Percentiles rank a stretch among this genome's conserved stretches.
phyloP scores from a whole-genome alignment of 2,113 vertebrate genomes.

The Reinhardtius hippoglossoides region DNA sequence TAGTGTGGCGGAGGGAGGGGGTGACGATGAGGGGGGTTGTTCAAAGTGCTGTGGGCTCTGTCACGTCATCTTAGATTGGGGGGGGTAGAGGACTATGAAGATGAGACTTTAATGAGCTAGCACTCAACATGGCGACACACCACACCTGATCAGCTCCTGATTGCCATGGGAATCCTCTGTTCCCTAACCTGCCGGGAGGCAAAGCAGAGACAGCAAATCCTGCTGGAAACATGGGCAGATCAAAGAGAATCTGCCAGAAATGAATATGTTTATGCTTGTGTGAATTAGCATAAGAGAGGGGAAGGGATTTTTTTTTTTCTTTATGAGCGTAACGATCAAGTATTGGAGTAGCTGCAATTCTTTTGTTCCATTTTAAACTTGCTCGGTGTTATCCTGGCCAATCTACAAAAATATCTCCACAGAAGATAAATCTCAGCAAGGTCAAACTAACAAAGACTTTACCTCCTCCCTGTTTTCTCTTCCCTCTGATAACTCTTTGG shows the following conservation, averaged over 20 bases:
- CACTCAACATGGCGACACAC: conserved; percentile 52
- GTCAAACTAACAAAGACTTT: conserved; percentile 65
- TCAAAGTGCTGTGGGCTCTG: conserved; percentile 42
- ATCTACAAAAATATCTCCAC: conserved; percentile 29
- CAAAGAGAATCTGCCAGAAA: conserved; percentile 51
- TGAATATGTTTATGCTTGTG: conserved; percentile 51
- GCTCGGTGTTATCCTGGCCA: conserved; percentile 18
- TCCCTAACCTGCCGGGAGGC: conserved; percentile 18
- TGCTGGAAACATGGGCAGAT: conserved; percentile 46
- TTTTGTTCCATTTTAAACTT: conserved; percentile 31
- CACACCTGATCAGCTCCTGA: conserved; percentile 62
- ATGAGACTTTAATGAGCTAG: conserved; percentile 69
- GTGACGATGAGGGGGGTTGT: conserved; percentile 1
- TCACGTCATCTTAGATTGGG: conserved; percentile 48
- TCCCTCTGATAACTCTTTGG: conserved; percentile 61
- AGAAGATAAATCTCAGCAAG: conserved; percentile 62
- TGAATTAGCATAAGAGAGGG: conserved; percentile 32
- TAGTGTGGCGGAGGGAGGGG: not conserved
- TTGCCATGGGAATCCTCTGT: conserved; percentile 53
- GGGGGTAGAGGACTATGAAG: conserved; percentile 45
- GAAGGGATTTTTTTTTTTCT: not conserved
- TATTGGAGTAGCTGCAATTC: conserved; percentile 17
- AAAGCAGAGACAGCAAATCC: conserved; percentile 41
- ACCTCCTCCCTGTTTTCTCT: conserved; percentile 39
- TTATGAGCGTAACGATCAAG: conserved; percentile 23